A percentile compares a stretch with the other conserved stretches of the same genome.
phyloP scores from a whole-genome alignment of 2,888 invertebrate genomes.

The Nemotelus nigrinus region DNA sequence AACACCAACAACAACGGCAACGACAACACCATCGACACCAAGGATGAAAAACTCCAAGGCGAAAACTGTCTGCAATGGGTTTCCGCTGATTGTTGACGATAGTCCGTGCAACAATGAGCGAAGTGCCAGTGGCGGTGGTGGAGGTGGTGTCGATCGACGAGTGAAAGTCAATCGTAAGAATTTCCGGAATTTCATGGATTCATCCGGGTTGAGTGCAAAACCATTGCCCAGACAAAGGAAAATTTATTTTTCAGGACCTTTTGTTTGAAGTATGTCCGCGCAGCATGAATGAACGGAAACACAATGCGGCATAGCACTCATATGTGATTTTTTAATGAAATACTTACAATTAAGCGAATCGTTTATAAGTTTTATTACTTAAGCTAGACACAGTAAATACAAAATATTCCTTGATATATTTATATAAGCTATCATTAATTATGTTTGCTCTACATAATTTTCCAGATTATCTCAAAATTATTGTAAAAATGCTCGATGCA shows the following conservation, averaged over 20 bases:
- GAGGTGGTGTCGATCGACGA: constrained; percentile 54
- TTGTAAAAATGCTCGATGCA: no score
- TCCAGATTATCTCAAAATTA: no score
- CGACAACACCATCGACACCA: not conserved
- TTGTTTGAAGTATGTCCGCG: constrained; percentile 56
- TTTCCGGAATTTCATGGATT: constrained; percentile 62
- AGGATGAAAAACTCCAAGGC: constrained; percentile 40
- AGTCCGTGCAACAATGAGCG: constrained; percentile 44
- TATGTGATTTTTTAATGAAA: no score
- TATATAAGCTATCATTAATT: no score
- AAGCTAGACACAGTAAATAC: no score
- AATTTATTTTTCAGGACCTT: constrained; percentile 63
- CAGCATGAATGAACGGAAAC: not conserved
- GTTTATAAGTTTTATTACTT: no score
- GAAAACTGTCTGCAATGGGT: constrained; percentile 50
- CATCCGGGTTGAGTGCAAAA: constrained; percentile 61
- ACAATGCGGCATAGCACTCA: no score
- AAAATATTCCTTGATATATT: no score
- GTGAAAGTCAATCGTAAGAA: constrained; percentile 55
- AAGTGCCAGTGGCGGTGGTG: not conserved
- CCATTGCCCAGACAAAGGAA: constrained; percentile 63
- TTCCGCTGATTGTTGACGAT: constrained; percentile 50
- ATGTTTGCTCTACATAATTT: no score
- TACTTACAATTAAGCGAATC: no score
- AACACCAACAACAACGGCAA: constrained; percentile 2